Conservation (phyloP, 2,888 invertebrate species). For the Noctua pronuba region DNA sequence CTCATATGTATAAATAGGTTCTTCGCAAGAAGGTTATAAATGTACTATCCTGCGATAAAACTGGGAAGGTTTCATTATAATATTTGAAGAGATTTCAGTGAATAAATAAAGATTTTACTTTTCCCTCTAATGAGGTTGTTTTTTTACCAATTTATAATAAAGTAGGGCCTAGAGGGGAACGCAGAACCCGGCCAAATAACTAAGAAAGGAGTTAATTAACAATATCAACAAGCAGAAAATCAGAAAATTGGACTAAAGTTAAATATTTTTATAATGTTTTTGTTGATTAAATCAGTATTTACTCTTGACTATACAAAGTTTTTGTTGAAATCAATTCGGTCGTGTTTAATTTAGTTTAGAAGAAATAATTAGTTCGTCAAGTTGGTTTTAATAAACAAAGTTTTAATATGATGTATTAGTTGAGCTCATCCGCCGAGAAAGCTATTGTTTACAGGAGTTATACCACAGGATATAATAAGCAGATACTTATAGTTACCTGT, state of each 20-base stretch:
- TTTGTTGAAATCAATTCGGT: constrained; percentile 49
- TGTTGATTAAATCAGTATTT: constrained; percentile 46
- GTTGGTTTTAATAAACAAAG: constrained; percentile 65
- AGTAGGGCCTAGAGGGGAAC: constrained; percentile 36
- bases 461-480: background rate
- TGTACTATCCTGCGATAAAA: background rate
- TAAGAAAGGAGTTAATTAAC: constrained; percentile 54
- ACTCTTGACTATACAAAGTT: constrained; percentile 44
- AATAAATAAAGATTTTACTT: constrained; percentile 28
- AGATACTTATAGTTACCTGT: background rate
- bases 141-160: constrained; percentile 49
- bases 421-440: constrained; percentile 20
- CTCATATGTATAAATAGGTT: constrained; percentile 29
- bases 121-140: constrained; percentile 35
- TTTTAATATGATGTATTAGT: constrained; percentile 60
- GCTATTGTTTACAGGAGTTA: constrained; percentile 24
- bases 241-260: constrained; percentile 52
- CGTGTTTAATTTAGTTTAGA: constrained; percentile 57
- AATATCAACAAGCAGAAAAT: constrained; percentile 57
- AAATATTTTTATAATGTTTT: constrained; percentile 54
- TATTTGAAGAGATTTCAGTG: constrained; percentile 23
- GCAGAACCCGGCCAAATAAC: constrained; percentile 23
- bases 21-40: background rate
- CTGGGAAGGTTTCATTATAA: constrained; percentile 9
- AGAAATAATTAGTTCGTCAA: constrained; percentile 59